A percentile compares a stretch with the other conserved stretches of the same genome.
Conservation (phyloP, 2,113 vertebrate species). For the Porphyrio hochstetteri region DNA sequence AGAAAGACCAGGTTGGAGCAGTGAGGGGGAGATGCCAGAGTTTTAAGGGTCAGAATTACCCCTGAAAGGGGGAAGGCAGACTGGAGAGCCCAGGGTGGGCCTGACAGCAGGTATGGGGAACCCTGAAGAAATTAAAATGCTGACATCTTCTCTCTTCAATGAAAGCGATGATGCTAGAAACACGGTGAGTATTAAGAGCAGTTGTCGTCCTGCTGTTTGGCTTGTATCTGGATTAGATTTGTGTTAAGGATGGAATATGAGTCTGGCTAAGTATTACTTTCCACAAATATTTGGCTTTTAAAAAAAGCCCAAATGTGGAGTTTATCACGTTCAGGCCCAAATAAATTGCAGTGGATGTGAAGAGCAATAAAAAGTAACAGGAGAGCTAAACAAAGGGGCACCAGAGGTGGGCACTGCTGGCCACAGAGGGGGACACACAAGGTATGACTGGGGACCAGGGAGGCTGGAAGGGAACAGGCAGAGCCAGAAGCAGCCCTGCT, state of each 20-base stretch:
- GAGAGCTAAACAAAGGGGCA: not conserved
- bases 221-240: constrained; percentile 65
- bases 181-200: constrained; percentile 15
- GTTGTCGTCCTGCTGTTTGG: constrained; percentile 5
- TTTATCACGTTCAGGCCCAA: constrained; percentile 58
- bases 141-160: not conserved
- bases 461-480: not conserved
- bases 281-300: constrained; percentile 52
- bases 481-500: not conserved
- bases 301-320: constrained; percentile 7
- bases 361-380: not conserved
- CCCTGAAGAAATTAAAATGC: not conserved
- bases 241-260: constrained; percentile 36
- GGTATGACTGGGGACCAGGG: not conserved
- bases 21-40: rapidly evolving
- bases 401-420: rapidly evolving
- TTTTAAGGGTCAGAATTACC: not conserved
- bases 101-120: not conserved
- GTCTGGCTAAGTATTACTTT: constrained; percentile 46
- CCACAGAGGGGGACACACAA: not conserved
- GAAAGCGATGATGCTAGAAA: not conserved
- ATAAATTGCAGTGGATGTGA: not conserved
- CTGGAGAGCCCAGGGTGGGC: not conserved
- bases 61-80: not conserved
- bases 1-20: not conserved